Conservation (phyloP, 92 coral and sea anemone genomes). For the Zoanthus solanderi region DNA sequence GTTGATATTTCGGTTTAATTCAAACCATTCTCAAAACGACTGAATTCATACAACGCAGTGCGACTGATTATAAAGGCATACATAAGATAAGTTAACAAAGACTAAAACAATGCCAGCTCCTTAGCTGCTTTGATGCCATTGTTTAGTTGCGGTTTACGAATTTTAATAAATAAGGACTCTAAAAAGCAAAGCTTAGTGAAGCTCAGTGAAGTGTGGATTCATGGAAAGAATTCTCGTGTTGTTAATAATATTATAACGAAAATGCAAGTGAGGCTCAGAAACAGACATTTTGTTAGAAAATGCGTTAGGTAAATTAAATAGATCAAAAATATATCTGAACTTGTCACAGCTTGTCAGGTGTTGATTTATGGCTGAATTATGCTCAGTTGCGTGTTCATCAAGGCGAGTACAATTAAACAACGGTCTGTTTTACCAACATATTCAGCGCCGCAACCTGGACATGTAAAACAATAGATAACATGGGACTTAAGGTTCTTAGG, state of each 20-base stretch:
- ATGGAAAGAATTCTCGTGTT: slow-evolving; percentile 21
- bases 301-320: too few species aligned
- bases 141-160: slow-evolving; percentile 5
- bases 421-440: slow-evolving; percentile 35
- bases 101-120: slow-evolving; percentile 13
- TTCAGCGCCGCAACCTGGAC: slow-evolving; percentile 30
- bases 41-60: slow-evolving; percentile 16
- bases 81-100: background rate
- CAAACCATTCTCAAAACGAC: slow-evolving; percentile 10
- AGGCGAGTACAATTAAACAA: slow-evolving; percentile 5
- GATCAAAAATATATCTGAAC: too few species aligned
- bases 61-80: slow-evolving; percentile 12
- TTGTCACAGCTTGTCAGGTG: too few species aligned
- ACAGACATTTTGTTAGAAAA: too few species aligned
- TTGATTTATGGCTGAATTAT: too few species aligned
- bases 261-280: too few species aligned
- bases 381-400: too few species aligned
- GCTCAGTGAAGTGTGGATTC: background rate
- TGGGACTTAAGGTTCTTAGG: slow-evolving; percentile 42
- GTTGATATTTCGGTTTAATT: background rate
- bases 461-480: slow-evolving; percentile 43
- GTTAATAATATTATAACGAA: slow-evolving; percentile 8
- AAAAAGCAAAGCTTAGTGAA: background rate
- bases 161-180: background rate
- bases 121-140: background rate